These are phyloP conservation scores for Siderastrea radians DNA, from an alignment of 92 coral and sea anemone genomes.

Conservation along the genomic window DNA sequence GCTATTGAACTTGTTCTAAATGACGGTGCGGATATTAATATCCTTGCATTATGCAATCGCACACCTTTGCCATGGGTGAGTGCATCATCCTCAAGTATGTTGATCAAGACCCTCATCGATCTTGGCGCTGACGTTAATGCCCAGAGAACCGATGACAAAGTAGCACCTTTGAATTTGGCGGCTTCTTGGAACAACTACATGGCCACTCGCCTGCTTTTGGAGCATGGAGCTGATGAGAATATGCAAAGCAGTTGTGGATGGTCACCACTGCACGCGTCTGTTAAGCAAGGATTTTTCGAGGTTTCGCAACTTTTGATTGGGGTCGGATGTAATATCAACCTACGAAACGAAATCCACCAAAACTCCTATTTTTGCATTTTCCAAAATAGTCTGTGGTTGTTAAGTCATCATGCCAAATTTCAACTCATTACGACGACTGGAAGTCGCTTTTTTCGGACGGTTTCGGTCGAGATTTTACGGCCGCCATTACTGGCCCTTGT, in stretches of 20 bases:
- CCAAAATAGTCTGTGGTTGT: no score
- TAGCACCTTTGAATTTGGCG: neutral
- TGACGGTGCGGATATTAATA: slow-evolving; percentile 5
- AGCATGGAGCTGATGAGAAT: slow-evolving; percentile 1
- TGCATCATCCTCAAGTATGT: neutral
- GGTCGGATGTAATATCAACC: neutral
- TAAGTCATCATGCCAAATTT: no score
- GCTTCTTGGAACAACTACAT: neutral
- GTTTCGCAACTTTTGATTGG: neutral
- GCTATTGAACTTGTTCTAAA: neutral
- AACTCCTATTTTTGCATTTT: no score
- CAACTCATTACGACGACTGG: no score
- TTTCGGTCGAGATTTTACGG: no score
- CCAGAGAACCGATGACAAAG: neutral
- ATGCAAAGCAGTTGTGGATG: neutral
- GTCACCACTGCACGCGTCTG: neutral
- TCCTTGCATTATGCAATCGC: neutral
- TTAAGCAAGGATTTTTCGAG: neutral
- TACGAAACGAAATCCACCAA: neutral
- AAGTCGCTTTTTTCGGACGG: no score
- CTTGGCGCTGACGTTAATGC: slow-evolving; percentile 12
- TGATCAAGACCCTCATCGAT: slow-evolving; percentile 2
- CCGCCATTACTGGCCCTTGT: no score
- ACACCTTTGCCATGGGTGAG: slow-evolving; percentile 8
- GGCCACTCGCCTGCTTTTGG: neutral